A percentile compares a stretch with the other conserved stretches of the same genome.
These are phyloP conservation scores for Troides aeacus DNA, from an alignment of 2,888 invertebrate genomes.

Conservation along the genomic window DNA sequence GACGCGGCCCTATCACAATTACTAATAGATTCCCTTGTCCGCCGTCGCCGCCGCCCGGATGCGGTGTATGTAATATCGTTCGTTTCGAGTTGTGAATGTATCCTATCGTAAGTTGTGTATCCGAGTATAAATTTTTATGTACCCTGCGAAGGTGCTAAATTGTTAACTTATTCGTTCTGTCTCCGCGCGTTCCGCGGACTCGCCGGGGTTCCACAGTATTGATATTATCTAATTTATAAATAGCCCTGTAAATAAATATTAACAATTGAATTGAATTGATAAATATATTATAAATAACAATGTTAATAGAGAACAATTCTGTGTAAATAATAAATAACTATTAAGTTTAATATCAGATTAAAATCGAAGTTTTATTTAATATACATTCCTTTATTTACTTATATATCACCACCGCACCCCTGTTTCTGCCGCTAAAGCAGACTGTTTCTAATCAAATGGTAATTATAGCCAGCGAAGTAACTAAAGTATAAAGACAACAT, in stretches of 20 bases:
- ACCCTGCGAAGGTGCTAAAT: constrained; percentile 75
- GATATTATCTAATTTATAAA: constrained; percentile 50
- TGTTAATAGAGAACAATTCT: constrained; percentile 80
- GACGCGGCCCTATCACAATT: constrained; percentile 64
- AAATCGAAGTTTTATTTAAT: constrained; percentile 57
- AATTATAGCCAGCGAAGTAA: too few relatives aligned
- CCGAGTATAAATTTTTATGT: constrained; percentile 46
- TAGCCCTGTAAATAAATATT: constrained; percentile 78
- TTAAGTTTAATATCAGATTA: constrained; percentile 80
- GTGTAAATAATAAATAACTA: constrained; percentile 80
- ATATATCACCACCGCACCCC: too few relatives aligned
- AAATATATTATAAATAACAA: constrained; percentile 75
- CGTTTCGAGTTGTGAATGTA: constrained; percentile 44
- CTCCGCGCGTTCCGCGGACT: constrained; percentile 60
- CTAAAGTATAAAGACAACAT: too few relatives aligned
- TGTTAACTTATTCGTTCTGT: constrained; percentile 55
- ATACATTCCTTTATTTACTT: neutral
- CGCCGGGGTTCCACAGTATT: constrained; percentile 69
- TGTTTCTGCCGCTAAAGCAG: too few relatives aligned
- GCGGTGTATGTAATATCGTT: constrained; percentile 36
- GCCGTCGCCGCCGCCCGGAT: constrained; percentile 51
- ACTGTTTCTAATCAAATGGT: too few relatives aligned
- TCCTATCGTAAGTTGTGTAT: constrained; percentile 38
- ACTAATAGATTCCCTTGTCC: constrained; percentile 41
- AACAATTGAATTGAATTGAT: constrained; percentile 70